Percentiles rank a stretch among this genome's conserved stretches.
Conservation (phyloP, 2,797 vertebrate genomes). For the Ceryle rudis region DNA sequence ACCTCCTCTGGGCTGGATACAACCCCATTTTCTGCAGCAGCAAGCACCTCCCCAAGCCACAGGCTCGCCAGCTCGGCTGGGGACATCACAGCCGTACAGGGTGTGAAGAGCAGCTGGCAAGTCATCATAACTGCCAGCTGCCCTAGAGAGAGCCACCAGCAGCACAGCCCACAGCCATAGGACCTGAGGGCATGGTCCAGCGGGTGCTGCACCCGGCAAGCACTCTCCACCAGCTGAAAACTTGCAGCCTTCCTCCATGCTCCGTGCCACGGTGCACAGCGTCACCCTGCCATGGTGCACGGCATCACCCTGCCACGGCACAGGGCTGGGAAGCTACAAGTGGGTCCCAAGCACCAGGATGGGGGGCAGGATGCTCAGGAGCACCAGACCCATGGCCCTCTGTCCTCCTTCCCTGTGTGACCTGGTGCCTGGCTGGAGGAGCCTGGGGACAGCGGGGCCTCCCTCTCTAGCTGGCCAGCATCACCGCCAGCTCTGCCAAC, state of each 20-base stretch:
- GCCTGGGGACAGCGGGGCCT: neutral
- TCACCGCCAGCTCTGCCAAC: neutral
- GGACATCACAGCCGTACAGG: accelerated
- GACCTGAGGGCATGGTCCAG: neutral
- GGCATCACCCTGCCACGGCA: accelerated
- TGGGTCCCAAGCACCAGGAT: neutral
- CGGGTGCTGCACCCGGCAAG: neutral
- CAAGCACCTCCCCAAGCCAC: neutral
- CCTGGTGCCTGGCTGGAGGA: neutral
- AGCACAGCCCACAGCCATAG: accelerated
- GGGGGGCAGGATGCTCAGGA: neutral
- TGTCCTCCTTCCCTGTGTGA: neutral
- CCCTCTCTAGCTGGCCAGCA: neutral
- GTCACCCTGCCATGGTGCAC: neutral
- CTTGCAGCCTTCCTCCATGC: neutral
- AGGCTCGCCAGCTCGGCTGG: accelerated
- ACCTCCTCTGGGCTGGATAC: neutral
- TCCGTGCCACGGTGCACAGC: neutral
- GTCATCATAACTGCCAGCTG: accelerated
- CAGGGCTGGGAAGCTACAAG: neutral
- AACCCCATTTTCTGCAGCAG: constrained; percentile 46
- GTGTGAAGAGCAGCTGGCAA: accelerated
- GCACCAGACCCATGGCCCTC: accelerated
- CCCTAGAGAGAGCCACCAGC: neutral
- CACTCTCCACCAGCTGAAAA: accelerated